Conservation (phyloP, 2,113 vertebrate species). For the Conger conger region DNA sequence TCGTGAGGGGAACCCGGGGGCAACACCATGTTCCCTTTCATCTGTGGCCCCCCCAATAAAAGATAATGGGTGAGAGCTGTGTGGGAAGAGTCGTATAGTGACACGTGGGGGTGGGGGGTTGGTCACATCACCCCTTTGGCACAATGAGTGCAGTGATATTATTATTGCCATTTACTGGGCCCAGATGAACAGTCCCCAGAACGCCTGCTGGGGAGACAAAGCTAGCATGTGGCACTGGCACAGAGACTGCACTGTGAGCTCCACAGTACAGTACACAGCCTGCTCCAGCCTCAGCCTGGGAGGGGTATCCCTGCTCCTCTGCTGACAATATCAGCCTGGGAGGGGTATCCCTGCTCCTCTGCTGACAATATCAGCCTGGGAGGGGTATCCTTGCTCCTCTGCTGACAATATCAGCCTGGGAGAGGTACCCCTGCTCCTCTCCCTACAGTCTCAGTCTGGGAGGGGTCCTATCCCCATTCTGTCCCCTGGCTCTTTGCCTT, state of each 20-base stretch:
- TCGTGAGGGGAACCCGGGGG: slow-evolving; percentile 13
- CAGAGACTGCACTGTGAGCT: slow-evolving; percentile 25
- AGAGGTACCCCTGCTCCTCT: neutral
- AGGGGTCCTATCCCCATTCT: too few species aligned
- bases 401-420: neutral
- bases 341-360: neutral
- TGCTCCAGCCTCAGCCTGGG: slow-evolving; percentile 13
- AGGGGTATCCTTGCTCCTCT: neutral
- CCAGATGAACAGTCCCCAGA: slow-evolving; percentile 24
- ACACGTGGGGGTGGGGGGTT: slow-evolving; percentile 29
- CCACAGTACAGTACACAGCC: slow-evolving; percentile 11
- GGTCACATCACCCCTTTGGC: slow-evolving; percentile 46
- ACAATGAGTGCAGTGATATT: slow-evolving; percentile 48
- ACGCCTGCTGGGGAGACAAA: slow-evolving; percentile 9
- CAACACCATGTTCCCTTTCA: slow-evolving; percentile 41
- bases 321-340: neutral
- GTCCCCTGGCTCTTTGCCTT: too few species aligned
- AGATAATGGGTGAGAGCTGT: slow-evolving; percentile 35
- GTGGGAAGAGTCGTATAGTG: slow-evolving; percentile 40
- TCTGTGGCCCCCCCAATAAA: slow-evolving; percentile 41
- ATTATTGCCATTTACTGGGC: slow-evolving; percentile 33
- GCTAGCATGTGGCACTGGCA: slow-evolving; percentile 29
- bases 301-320: neutral
- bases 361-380: neutral
- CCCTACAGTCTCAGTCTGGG: too few species aligned